A percentile compares a stretch with the other conserved stretches of the same genome.
Evolutionary conservation across 1,140 invertebrate species (phyloP).

Genomic region (Parasteatoda tepidariorum): DNA sequence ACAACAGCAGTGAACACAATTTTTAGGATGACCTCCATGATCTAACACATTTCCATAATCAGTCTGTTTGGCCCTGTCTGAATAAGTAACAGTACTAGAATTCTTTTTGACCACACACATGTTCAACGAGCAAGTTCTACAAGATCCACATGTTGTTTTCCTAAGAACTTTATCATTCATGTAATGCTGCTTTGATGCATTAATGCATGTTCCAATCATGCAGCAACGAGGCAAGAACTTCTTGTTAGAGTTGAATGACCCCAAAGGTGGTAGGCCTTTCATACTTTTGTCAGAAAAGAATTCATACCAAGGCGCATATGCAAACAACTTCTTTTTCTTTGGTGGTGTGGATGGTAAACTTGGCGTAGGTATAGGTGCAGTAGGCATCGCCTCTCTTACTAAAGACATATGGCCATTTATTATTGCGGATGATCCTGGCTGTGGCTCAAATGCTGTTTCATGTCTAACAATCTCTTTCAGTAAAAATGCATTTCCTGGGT

Average conservation of each 20-base stretch:
- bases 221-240: slow-evolving; percentile 52
- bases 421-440: slow-evolving; percentile 39
- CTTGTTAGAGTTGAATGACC: slow-evolving; percentile 18
- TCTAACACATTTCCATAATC: slow-evolving; percentile 53
- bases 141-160: slow-evolving; percentile 50
- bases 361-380: slow-evolving; percentile 30
- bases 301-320: neutral
- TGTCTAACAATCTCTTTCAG: neutral
- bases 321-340: neutral
- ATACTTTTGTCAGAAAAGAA: neutral
- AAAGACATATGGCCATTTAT: slow-evolving; percentile 24
- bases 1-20: slow-evolving; percentile 56
- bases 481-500: slow-evolving; percentile 4
- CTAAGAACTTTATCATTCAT: slow-evolving; percentile 40
- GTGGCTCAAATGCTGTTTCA: slow-evolving; percentile 14
- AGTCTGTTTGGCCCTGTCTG: slow-evolving; percentile 38
- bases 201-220: slow-evolving; percentile 51
- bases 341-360: slow-evolving; percentile 19
- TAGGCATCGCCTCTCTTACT: slow-evolving; percentile 16
- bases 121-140: slow-evolving; percentile 47
- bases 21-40: slow-evolving; percentile 44
- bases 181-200: slow-evolving; percentile 50
- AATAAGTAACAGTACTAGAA: slow-evolving; percentile 37
- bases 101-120: slow-evolving; percentile 53
- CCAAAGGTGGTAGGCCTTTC: slow-evolving; percentile 34